Base-by-base conservation (phyloP, 2,888 invertebrate genomes). In the Byasa hedistus region DNA sequence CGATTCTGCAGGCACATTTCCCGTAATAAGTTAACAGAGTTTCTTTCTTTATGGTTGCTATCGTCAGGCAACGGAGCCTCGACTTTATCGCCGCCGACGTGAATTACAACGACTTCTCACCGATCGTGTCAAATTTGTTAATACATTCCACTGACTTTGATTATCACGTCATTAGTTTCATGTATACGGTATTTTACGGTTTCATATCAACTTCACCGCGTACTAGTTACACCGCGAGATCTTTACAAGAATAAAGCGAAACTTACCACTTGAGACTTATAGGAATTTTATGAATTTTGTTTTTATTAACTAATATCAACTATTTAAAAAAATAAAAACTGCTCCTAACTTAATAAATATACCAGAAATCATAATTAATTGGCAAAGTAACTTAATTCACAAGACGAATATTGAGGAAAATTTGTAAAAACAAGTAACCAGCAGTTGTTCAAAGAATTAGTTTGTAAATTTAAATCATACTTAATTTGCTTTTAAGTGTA, bases 101-200 rank as follows among this genome's bases (percentile, higher is more conserved):
- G 88, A 89, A 89, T 90, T 87, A 87, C 78, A 80, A 78, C 80
- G 89, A 89, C 88, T 85, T 85, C 80, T 76, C 80, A 81, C 85
- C 84, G 80, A 85, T 87, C 89, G 90, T 89, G 85, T 87, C 88
- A 88, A 90, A 90, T 90, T 86, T 86, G 76, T 84, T 75, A 80
- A 82, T 85, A 83, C 83, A 85, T 83, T 86, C 85, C 83, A 82
- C 80, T 83, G 88, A 89, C 89, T 89, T 87, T 81, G 75, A 70
- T 70, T 70, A 60, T 69, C 58, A 60, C 32, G 22, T 72, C 62
- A 65, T 70, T 71, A 69, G 56, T 66, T 60, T 57, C 27, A 21
- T 57, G 44, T 27, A 63, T 27, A 22, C 32, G 17, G 24, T 21
- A 23, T 52, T 51, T 52, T 21, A 23, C 22, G 23, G n/a, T 22